Evolutionary conservation across 2,113 vertebrate genomes (phyloP), one percentile per base, ranked within the genome.

Genomic region (Pterocles burchelli): DNA sequence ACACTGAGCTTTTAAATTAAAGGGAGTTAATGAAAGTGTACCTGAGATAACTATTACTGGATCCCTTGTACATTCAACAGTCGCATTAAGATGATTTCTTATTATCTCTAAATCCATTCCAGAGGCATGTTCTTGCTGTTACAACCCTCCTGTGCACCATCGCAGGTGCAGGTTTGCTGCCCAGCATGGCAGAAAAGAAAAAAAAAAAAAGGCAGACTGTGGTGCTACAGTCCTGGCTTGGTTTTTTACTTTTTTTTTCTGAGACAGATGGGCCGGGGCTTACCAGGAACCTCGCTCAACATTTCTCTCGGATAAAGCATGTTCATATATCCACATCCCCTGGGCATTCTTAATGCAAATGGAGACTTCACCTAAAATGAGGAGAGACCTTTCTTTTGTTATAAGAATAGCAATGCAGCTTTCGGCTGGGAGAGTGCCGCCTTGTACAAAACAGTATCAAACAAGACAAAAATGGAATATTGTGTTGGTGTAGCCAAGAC

Each of bases 1-100:
- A 95, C 86, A 75, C 74, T 3, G 65, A 96, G 91, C 82, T 96
- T 97, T 95, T 97, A 97, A 97, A 97, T 97, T 95, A 96, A 95
- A 74, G 89, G 70, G 43, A 93, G 94, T 95, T 97, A 97, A 97
- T 97, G 93, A 96, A 97, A 96, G 90, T 92, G 80, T 92, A 96
- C 94, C 96, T 93, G 91, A 85, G 96, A 58, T 94, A 95, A 94
- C 95, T 90, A 92, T 95, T 96, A 89, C 86, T 7, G 4, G 62
- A 84, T 91, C 90, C 93, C 93, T 73, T 89, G 93, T 84, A 96
- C 93, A 83, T 89, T 93, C 83, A 95, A 63, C 59, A 88, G 95
- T 78, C 83, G 0, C 94, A 95, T 97, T 97, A 95, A 82, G 93
- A 94, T 95, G 96, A 96, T 97, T 94, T 95, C 94, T 96, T 93